Base-by-base conservation (phyloP, 2,888 invertebrate genomes). In the Cerastis leucographa region DNA sequence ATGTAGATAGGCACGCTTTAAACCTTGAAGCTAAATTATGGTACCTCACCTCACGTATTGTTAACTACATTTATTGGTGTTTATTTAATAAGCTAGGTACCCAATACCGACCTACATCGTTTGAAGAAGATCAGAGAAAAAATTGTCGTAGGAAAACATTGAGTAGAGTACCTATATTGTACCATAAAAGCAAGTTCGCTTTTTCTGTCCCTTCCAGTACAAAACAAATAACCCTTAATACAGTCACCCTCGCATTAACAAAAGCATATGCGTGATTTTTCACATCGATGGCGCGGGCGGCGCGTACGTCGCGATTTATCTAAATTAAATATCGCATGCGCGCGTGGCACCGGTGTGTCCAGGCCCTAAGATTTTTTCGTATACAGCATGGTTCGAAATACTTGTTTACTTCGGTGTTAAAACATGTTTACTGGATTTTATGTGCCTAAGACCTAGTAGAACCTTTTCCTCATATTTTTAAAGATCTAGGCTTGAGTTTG, bases 241-340 rank as follows among this genome's bases (percentile, higher is more conserved):
- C 78, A 81, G 85, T 83, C 87, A 86, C 92, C 90, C 93, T 91
- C 87, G 83, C 90, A 89, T 87, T 91, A 92, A 92, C 90, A 92
- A 88, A 92, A 91, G 91, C 94, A 94, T 94, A 95, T 96, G 96
- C 96, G 95, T 96, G 95, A 96, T 96, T 96, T 96, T 96, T 95
- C 94, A 94, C 92, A 91, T 88, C 92, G 92, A 46, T 64, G 92
- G 92, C n/a, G n/a, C n/a, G n/a, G n/a, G n/a, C 93, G 92, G 92
- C 94, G 95, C 94, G 91, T 92, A 94, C 95, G 95, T 94, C 94
- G 94, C 96, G 96, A 96, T 96, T 96, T 96, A 96, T 96, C 96
- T 96, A 96, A 96, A 96, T 96, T 96, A 96, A 96, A 96, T 93
- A 96, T 96, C 96, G 93, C 92, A 95, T 92, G 94, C 94, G 94